Evolutionary conservation across 1,140 invertebrate species (phyloP).

Genomic region (Cotesia chilonis): DNA sequence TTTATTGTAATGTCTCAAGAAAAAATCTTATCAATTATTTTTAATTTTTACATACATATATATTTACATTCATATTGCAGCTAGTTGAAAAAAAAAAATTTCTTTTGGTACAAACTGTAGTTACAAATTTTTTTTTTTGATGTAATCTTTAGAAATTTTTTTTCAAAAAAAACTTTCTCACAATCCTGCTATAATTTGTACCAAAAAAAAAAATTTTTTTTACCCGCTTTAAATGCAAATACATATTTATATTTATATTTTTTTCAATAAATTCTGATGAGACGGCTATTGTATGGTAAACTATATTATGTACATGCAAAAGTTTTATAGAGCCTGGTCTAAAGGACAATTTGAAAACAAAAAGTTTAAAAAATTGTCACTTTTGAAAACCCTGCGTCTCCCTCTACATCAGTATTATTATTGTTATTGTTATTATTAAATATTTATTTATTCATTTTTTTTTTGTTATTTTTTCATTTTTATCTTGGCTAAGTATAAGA

Average conservation of each 20-base stretch:
- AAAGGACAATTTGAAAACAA: constrained; percentile 3
- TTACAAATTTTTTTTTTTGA: no score
- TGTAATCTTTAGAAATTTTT: no score
- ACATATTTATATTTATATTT: constrained; percentile 6
- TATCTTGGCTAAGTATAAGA: constrained; percentile 53
- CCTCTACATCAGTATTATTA: not conserved
- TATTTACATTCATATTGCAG: no score
- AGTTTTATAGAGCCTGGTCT: constrained; percentile 16
- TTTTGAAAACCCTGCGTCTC: constrained; percentile 32
- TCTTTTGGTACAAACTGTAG: no score
- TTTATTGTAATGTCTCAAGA: constrained; percentile 13
- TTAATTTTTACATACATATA: not conserved
- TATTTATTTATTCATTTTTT: not conserved
- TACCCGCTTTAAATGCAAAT: no score
- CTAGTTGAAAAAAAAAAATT: no score
- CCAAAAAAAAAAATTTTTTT: no score
- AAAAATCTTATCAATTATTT: constrained; percentile 30
- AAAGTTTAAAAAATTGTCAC: constrained; percentile 17
- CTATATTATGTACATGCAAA: constrained; percentile 36
- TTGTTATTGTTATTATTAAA: no score
- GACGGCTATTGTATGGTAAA: constrained; percentile 18
- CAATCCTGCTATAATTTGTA: no score
- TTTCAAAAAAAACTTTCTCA: no score
- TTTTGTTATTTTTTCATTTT: constrained; percentile 6
- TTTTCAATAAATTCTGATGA: constrained; percentile 26